These are phyloP conservation scores for Aspidiotus rigidus DNA, from an alignment of 2,888 invertebrate species.

Conservation along the genomic window DNA sequence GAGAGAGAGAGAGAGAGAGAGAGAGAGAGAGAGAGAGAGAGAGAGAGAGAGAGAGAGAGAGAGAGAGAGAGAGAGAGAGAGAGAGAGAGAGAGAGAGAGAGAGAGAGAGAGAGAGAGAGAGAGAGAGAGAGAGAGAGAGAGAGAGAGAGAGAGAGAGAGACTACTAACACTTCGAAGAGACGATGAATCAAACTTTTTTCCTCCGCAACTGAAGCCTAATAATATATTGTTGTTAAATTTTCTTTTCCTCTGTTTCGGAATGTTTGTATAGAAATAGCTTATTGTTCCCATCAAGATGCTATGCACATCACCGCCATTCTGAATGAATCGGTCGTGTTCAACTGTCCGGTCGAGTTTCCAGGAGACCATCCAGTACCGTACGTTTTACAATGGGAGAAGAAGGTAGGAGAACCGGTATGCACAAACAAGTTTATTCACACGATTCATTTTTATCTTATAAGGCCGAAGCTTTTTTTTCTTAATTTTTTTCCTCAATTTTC, in stretches of 20 bases:
- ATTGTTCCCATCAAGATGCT: slow-evolving; percentile 61
- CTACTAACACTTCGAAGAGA: neutral
- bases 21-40: too few relatives aligned
- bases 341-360: slow-evolving; percentile 95
- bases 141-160: slow-evolving; percentile 7
- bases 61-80: too few relatives aligned
- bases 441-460: slow-evolving; percentile 32
- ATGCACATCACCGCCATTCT: slow-evolving; percentile 94
- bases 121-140: slow-evolving; percentile 15
- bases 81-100: slow-evolving; percentile 1
- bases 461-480: slow-evolving; percentile 4
- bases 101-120: slow-evolving; percentile 7
- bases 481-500: neutral
- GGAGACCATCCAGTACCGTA: slow-evolving; percentile 92
- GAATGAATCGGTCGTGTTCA: slow-evolving; percentile 94
- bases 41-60: too few relatives aligned
- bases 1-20: too few relatives aligned
- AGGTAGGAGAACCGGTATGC: slow-evolving; percentile 53
- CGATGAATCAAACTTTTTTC: too few relatives aligned
- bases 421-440: slow-evolving; percentile 22
- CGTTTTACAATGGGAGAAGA: slow-evolving; percentile 98
- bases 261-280: slow-evolving; percentile 43
- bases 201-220: too few relatives aligned
- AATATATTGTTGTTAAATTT: neutral
- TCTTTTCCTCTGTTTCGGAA: slow-evolving; percentile 5